Evolutionary conservation across 2,113 vertebrate genomes (phyloP).

Genomic region (Leucopsar rothschildi): DNA sequence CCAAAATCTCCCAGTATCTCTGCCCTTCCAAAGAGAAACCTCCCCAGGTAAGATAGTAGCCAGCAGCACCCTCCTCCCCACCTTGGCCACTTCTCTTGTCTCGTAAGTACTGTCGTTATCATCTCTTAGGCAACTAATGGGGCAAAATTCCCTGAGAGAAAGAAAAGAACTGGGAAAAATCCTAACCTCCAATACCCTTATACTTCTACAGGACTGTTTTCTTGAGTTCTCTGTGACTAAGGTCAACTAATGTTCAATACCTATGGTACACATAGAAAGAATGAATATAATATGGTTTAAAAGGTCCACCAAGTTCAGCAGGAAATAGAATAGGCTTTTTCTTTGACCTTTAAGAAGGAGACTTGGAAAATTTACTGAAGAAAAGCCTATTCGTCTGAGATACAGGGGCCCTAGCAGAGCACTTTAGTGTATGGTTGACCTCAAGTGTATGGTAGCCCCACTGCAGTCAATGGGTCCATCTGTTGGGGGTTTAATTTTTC

Average conservation of each 20-base stretch:
- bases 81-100: not conserved
- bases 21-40: not conserved
- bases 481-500: too few relatives aligned
- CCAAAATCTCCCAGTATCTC: fast-evolving
- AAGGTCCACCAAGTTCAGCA: slow-evolving; percentile 11
- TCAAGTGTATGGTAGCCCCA: not conserved
- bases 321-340: slow-evolving; percentile 50
- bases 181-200: not conserved
- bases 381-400: slow-evolving; percentile 25
- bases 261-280: not conserved
- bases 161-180: not conserved
- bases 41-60: not conserved
- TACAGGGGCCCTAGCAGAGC: not conserved
- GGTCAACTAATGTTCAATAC: not conserved
- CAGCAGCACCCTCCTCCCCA: not conserved
- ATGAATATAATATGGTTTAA: slow-evolving; percentile 46
- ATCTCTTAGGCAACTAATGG: not conserved
- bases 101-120: fast-evolving
- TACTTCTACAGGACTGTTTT: not conserved
- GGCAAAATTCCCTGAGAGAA: not conserved
- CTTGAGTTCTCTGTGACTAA: not conserved
- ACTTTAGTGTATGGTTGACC: not conserved
- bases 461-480: not conserved
- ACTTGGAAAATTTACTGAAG: slow-evolving; percentile 27
- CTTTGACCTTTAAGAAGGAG: slow-evolving; percentile 57